Percentiles rank a stretch among this genome's conserved stretches.
Conservation (phyloP, 2,888 invertebrate species). For the Cheilosia vulpina region DNA sequence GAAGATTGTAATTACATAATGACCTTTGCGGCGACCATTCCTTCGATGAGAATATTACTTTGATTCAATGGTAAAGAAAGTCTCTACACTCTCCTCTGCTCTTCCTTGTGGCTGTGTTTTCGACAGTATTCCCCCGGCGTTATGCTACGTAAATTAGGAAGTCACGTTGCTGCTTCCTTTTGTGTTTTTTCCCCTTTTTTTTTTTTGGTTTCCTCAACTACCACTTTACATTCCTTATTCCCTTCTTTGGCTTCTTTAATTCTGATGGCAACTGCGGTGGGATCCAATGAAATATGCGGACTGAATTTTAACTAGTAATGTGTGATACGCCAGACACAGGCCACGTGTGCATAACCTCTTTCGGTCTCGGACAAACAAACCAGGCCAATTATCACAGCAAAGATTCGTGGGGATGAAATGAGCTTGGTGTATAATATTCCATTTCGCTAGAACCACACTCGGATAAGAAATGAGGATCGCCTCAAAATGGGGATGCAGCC, state of each 20-base stretch:
- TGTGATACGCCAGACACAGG: not conserved
- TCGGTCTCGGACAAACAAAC: slow-evolving; percentile 22
- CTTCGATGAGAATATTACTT: slow-evolving; percentile 35
- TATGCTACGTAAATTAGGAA: slow-evolving; percentile 42
- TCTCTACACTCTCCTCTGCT: not conserved
- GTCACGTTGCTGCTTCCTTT: not conserved
- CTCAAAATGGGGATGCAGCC: not conserved
- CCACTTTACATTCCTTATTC: not conserved
- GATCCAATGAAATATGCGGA: slow-evolving; percentile 61
- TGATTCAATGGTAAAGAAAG: slow-evolving; percentile 21
- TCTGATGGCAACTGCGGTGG: slow-evolving; percentile 15
- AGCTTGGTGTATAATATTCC: not conserved
- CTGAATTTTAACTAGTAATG: slow-evolving; percentile 52
- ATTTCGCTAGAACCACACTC: not conserved
- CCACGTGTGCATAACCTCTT: slow-evolving; percentile 44
- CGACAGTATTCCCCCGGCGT: slow-evolving; percentile 22
- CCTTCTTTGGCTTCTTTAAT: not conserved
- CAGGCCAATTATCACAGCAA: slow-evolving; percentile 41
- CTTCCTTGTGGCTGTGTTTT: not conserved
- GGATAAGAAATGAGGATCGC: not conserved
- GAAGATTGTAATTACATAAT: slow-evolving; percentile 61
- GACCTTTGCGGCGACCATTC: slow-evolving; percentile 52
- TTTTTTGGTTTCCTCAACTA: slow-evolving; percentile 4
- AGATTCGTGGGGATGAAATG: slow-evolving; percentile 15
- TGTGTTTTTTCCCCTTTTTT: not conserved